phyloP scores from a whole-genome alignment of 2,797 vertebrate genomes.

The Megalops cyprinoides region DNA sequence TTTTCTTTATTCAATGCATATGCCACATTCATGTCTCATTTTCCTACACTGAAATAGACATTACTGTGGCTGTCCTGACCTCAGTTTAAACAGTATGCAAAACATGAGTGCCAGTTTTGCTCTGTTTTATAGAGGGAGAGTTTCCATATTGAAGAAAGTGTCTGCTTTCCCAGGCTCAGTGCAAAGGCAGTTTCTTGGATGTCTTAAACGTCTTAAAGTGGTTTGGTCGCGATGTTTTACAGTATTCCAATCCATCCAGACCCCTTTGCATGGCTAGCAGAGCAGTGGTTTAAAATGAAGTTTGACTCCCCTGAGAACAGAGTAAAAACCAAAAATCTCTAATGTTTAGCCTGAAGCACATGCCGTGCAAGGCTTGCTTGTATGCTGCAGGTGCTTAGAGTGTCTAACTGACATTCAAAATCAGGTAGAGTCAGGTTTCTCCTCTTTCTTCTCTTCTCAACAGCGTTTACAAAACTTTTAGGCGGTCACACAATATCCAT shows the following conservation, averaged over 20 bases:
- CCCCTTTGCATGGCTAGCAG: neutral
- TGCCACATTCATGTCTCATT: slow-evolving; percentile 40
- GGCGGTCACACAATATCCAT: neutral
- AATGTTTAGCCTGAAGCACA: neutral
- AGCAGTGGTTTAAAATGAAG: neutral
- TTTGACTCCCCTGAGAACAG: neutral
- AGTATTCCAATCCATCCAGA: too few relatives aligned
- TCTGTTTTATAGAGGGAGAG: neutral
- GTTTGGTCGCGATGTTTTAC: too few relatives aligned
- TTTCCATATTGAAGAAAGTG: slow-evolving; percentile 23
- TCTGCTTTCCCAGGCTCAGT: neutral
- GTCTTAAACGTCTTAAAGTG: neutral
- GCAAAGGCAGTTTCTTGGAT: neutral
- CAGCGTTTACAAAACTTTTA: neutral
- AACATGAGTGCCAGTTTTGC: slow-evolving; percentile 16
- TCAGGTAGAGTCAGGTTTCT: neutral
- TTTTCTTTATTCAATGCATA: slow-evolving; percentile 32
- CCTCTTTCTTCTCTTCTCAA: neutral
- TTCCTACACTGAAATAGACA: slow-evolving; percentile 55
- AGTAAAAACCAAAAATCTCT: neutral
- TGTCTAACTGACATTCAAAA: neutral
- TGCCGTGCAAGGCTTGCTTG: neutral
- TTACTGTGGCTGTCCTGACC: slow-evolving; percentile 10
- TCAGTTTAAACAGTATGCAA: slow-evolving; percentile 27
- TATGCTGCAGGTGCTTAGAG: neutral